phyloP scores from a whole-genome alignment of 2,113 vertebrate genomes.

The Sakesphorus luctuosus region DNA sequence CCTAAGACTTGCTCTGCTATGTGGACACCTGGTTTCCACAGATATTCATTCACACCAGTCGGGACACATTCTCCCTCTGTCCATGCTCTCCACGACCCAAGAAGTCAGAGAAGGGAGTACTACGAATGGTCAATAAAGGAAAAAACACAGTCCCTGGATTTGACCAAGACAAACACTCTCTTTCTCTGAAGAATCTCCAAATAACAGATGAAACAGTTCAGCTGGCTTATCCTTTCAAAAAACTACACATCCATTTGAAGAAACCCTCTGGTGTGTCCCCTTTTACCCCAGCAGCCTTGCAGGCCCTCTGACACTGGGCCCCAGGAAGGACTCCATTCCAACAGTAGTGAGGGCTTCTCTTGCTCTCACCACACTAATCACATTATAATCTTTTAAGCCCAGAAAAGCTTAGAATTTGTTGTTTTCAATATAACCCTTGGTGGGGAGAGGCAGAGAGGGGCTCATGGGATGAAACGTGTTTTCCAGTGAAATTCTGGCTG shows the following conservation, averaged over 20 bases:
- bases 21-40: background rate
- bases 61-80: background rate
- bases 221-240: background rate
- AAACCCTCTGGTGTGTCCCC: background rate
- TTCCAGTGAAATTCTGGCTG: background rate
- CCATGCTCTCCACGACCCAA: background rate
- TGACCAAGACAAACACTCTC: background rate
- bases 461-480: background rate
- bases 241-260: background rate
- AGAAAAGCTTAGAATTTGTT: constrained; percentile 18
- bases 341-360: background rate
- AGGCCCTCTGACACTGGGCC: background rate
- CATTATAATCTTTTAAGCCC: constrained; percentile 40
- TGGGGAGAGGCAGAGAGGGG: background rate
- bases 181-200: background rate
- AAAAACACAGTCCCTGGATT: background rate
- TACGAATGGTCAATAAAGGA: background rate
- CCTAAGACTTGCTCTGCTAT: background rate
- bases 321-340: background rate
- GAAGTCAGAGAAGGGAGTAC: background rate
- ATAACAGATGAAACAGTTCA: background rate
- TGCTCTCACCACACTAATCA: constrained; percentile 16
- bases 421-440: background rate
- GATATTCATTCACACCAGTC: background rate
- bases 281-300: background rate